Base-by-base conservation (phyloP, 2,888 invertebrate genomes). In the Patella pellucida region DNA sequence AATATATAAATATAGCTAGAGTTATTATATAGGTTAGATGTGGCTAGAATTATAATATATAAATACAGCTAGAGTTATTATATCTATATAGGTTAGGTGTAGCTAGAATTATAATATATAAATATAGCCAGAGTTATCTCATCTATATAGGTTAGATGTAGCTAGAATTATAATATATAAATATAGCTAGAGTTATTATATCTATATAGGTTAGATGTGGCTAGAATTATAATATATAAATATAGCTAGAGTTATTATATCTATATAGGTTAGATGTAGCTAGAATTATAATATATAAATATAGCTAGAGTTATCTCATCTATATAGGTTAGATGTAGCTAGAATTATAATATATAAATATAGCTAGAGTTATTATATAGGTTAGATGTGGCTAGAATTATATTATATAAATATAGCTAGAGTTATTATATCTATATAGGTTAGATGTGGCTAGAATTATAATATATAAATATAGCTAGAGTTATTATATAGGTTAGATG, bases 291-390 rank as follows among this genome's bases (percentile, higher is more conserved):
- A 27, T 31, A 41, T 41, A 41, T 7, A 82, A 91, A 88, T 4
- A 88, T 78, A 16, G 90, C 88, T 68, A 91, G 78, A 1, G 90
- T 89, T 12, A 91, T 84, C 9, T 82, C 83, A 79, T 91, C 91
- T 23, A 91, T 71, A 52, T 86, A 77, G 9, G 86, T 85, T 52
- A 86, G 78, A 52, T 87, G 81, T n/a, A 87, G 84, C 89, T 89
- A 78, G 7, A 83, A 80, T 27, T 67, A 68, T 52, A 75, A 56
- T 41, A 72, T 41, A 41, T n/a, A n/a, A n/a, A n/a, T n/a, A n/a
- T 31, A 31, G 4, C 27, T 27, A 27, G 27, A 1, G 90, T 89
- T 12, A 91, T 84, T 19, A 91, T 71, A 51, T 86, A 77, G 9
- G 86, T 85, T 52, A 86, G 78, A 52, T 87, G 81, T 19, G 87